phyloP scores from a whole-genome alignment of 2,113 vertebrate genomes.

The Pongo pygmaeus region DNA sequence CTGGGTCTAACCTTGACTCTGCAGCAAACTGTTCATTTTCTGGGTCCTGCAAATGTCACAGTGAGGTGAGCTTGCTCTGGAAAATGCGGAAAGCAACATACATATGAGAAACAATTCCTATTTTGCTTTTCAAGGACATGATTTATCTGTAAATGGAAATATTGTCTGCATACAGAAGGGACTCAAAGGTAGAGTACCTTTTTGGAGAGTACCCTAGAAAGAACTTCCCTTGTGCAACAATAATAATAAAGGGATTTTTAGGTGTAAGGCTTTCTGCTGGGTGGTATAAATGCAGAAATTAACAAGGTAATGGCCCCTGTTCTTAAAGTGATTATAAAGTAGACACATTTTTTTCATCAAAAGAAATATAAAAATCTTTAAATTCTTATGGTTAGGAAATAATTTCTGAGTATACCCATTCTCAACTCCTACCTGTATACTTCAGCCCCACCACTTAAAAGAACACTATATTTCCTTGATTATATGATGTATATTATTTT shows the following conservation, averaged over 20 bases:
- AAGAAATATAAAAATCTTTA: not conserved
- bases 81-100: not conserved
- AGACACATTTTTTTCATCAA: not conserved
- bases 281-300: not conserved
- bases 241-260: not conserved
- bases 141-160: not conserved
- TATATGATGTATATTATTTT: not conserved
- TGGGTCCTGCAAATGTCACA: not conserved
- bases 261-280: not conserved
- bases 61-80: not conserved
- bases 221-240: not conserved
- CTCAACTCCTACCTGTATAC: not conserved
- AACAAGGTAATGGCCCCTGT: not conserved
- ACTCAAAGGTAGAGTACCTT: not conserved
- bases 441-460: not conserved
- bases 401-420: not conserved
- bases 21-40: not conserved
- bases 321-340: not conserved
- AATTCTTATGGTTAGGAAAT: not conserved
- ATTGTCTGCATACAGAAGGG: not conserved
- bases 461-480: not conserved
- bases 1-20: not conserved
- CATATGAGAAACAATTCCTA: rapidly evolving
- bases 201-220: not conserved
- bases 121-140: not conserved